Base-by-base conservation (phyloP, 2,888 invertebrate genomes). In the Dynastes grantii region DNA sequence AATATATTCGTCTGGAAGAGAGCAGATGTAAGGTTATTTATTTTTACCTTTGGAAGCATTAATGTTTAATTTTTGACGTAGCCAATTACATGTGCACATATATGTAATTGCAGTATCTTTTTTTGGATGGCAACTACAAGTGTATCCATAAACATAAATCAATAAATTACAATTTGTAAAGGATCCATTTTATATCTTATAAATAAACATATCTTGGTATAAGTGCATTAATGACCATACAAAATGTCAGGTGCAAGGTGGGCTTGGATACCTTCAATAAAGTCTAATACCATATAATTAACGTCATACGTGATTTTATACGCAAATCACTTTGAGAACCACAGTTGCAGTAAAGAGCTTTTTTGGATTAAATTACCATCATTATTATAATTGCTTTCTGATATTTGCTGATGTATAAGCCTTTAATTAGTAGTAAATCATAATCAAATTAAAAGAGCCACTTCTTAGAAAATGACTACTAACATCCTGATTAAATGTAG, bases 11-110 rank as follows among this genome's bases (percentile, higher is more conserved):
- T 27, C 11, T 13, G 45, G 9, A 11, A 45, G 40, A 27, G 22
- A 45, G 73, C 73, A 75, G 73, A 75, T 75, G 73, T 49, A 13
- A 22, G 13, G 29, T 11, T 51, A 68, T 63, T 22, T 63, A 16
- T 11, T 40, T 40, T 13, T 67, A 1, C 11, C 22, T 40, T 9
- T 45, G n/a, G 8, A 5, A 2, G 22, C 16, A 67, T 67, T 45
- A 67, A 67, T 22, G 22, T 40, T 45, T 67, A 67, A 67, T 67
- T 67, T 22, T 16, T 9, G 45, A 2, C 9, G 40, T 40, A 49
- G 45, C 40, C 49, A n/a, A 67, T 67, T 45, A 45, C 40, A 22
- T 16, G 40, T 13, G n/a, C 29, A 32, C 32, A 37, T 45, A 45
- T 45, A 11, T 27, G 29, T 61, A 63, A 63, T 63, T 9, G 32